A percentile compares a stretch with the other conserved stretches of the same genome.
Conservation (phyloP, 2,797 vertebrate genomes). For the Scyliorhinus canicula region DNA sequence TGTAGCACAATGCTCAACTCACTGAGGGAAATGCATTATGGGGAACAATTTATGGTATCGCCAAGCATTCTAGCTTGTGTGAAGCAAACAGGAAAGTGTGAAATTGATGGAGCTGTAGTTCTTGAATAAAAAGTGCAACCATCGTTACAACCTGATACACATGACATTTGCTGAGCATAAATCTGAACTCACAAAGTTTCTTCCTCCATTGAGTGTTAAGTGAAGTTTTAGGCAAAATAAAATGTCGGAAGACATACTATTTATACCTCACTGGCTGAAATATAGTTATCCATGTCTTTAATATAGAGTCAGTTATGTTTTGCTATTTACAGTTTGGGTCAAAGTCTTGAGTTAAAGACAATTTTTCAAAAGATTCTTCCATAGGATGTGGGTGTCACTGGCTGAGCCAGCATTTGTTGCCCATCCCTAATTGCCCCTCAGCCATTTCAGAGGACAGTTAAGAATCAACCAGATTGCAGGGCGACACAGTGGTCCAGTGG, state of each 20-base stretch:
- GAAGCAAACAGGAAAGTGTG: conserved; percentile 21
- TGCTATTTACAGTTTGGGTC: neutral
- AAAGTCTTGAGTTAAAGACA: neutral
- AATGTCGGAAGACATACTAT: neutral
- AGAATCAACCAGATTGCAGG: no score
- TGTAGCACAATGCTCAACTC: conserved; percentile 23
- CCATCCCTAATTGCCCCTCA: no score
- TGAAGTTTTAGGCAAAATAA: neutral
- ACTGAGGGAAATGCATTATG: conserved; percentile 25
- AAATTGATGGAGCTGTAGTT: conserved; percentile 25
- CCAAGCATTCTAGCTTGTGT: neutral
- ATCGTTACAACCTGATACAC: neutral
- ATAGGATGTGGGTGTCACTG: no score
- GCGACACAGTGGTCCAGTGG: no score
- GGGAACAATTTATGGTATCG: conserved; percentile 2
- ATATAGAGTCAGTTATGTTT: neutral
- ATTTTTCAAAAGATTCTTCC: neutral
- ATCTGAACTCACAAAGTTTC: neutral
- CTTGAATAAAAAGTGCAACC: neutral
- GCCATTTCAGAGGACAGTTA: no score
- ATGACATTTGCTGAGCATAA: neutral
- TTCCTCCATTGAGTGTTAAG: neutral
- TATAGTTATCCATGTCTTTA: neutral
- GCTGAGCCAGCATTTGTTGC: no score
- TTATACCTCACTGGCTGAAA: neutral